Evolutionary conservation across 2,113 vertebrate genomes (phyloP), one percentile per base, ranked within the genome.

Genomic region (Myrmecophaga tridactyla): DNA sequence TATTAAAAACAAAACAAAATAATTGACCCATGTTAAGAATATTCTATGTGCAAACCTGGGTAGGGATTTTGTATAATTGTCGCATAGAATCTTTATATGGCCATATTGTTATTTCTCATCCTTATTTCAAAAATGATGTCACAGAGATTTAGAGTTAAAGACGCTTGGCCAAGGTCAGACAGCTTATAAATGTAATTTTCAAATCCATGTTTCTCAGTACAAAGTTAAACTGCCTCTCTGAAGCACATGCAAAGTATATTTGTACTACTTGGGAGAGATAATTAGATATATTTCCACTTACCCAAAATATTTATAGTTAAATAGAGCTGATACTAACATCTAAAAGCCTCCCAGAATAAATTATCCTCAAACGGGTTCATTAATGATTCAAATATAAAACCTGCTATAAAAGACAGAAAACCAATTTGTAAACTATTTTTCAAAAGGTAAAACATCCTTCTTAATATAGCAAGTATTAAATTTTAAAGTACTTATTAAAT

Each of bases 361-460:
- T 94, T 92, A 97, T 48, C 43, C 17, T 90, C 25, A 89, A 96
- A 96, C 84, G 89, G 65, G 15, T 58, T 92, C 29, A 97, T 96
- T 95, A 97, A 95, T 96, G 86, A 96, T 93, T 98, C 81, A 97
- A 94, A 96, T 88, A 89, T 53, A 63, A 96, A 97, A 94, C 67
- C 6, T 93, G 11, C 92, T 92, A 92, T 78, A 78, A 80, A 96
- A 94, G 73, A 95, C 95, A 69, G 76, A 96, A 95, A 23, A 89
- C 10, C 31, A 92, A 95, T 96, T 97, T 96, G 43, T 96, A 98
- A 97, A 96, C 94, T 96, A 89, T 85, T 97, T 97, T 98, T 96
- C 62, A 93, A 92, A 31, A 96, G 63, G 90, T 94, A 96, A 83
- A 96, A 96, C 81, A 87, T 95, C 25, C 29, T 89, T 96, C 84